These are phyloP conservation scores for Xylocopa sonorina DNA, from an alignment of 1,140 invertebrate species.

Conservation along the genomic window DNA sequence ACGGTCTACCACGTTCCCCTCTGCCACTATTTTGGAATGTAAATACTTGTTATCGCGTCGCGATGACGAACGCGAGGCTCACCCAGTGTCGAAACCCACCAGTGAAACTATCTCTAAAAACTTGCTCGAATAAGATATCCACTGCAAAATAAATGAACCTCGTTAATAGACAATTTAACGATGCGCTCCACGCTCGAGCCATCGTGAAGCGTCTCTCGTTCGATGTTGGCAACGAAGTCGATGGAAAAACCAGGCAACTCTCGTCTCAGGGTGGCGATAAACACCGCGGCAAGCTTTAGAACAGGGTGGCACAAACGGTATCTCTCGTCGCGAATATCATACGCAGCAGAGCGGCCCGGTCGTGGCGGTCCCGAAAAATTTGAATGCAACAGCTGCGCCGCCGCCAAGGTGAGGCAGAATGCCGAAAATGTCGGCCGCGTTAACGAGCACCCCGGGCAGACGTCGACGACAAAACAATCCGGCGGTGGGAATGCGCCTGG, in stretches of 20 bases:
- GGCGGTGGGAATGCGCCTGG: constrained; percentile 42
- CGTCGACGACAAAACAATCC: constrained; percentile 62
- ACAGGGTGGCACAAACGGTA: not conserved
- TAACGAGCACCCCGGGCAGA: constrained; percentile 61
- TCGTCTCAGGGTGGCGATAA: not conserved
- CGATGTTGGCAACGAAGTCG: not conserved
- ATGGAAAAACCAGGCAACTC: too few relatives aligned
- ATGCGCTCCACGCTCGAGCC: too few relatives aligned
- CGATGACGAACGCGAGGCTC: not conserved
- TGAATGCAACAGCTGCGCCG: constrained; percentile 40
- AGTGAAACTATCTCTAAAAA: too few relatives aligned
- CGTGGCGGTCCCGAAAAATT: constrained; percentile 21
- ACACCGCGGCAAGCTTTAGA: not conserved
- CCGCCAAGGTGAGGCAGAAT: constrained; percentile 50
- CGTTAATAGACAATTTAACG: not conserved
- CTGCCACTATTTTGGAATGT: constrained; percentile 41
- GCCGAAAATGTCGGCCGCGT: constrained; percentile 61
- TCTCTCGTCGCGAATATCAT: not conserved
- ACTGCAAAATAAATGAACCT: not conserved
- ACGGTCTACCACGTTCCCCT: not conserved
- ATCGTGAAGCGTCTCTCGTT: too few relatives aligned
- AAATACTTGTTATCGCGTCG: constrained; percentile 53
- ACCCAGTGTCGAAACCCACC: too few relatives aligned
- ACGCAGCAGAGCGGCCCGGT: not conserved
- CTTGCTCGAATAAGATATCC: not conserved